Conservation (phyloP, 2,888 invertebrate genomes). For the Eupithecia pulchellata region DNA sequence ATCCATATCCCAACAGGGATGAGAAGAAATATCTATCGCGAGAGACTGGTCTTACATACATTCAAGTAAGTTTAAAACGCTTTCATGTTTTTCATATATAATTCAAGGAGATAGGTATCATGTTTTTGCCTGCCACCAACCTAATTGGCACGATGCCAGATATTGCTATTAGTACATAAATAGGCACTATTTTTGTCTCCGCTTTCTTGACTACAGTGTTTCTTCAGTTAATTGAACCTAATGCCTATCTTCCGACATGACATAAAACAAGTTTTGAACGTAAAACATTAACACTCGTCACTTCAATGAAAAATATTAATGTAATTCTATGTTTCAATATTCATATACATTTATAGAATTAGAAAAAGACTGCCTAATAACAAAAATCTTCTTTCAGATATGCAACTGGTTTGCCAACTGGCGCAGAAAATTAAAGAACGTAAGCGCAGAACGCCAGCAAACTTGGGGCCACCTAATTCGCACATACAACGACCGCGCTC, state of each 20-base stretch:
- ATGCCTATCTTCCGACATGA: constrained; percentile 31
- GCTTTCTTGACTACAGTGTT: constrained; percentile 71
- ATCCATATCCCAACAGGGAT: constrained; percentile 91
- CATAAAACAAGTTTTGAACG: constrained; percentile 22
- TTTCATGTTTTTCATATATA: constrained; percentile 45
- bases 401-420: constrained; percentile 95
- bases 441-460: constrained; percentile 88
- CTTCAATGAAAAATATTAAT: neutral
- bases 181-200: constrained; percentile 83
- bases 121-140: constrained; percentile 76
- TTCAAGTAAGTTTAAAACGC: constrained; percentile 85
- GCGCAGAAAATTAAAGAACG: constrained; percentile 91
- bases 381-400: constrained; percentile 77
- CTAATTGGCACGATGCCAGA: constrained; percentile 80
- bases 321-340: too few relatives aligned
- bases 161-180: constrained; percentile 82
- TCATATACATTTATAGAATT: too few relatives aligned
- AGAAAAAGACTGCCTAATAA: neutral
- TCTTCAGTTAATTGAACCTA: constrained; percentile 46
- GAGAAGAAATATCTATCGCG: constrained; percentile 90
- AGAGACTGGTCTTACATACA: constrained; percentile 91
- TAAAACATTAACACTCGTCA: neutral
- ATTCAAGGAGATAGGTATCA: constrained; percentile 59
- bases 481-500: constrained; percentile 90
- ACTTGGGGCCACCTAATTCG: constrained; percentile 91